Percentiles rank a stretch among this genome's conserved stretches.
Evolutionary conservation across 2,888 invertebrate species (phyloP).

Genomic region (Darwinula stevensoni): DNA sequence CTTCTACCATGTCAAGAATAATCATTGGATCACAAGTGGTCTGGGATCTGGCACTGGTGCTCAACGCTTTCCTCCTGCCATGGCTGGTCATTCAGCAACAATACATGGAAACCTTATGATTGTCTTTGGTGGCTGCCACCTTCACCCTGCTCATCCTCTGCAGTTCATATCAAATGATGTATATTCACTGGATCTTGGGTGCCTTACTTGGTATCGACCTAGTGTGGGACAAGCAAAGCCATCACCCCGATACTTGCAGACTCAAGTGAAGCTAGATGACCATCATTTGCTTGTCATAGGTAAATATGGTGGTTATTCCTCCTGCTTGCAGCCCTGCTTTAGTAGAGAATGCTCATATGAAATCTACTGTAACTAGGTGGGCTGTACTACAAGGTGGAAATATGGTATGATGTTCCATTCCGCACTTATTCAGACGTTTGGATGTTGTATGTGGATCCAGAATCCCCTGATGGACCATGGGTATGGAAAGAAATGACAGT

Average conservation of each 20-base stretch:
- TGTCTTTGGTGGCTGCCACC: conserved; percentile 20
- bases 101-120: conserved; percentile 26
- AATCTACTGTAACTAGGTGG: no score
- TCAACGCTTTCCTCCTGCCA: not conserved
- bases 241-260: conserved; percentile 50
- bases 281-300: conserved; percentile 45
- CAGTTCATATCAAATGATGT: not conserved
- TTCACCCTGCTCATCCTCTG: conserved; percentile 8
- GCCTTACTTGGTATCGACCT: conserved; percentile 1
- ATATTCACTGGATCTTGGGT: conserved; percentile 6
- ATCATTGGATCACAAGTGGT: conserved; percentile 33
- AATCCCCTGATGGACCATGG: no score
- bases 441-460: no score
- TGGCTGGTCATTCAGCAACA: conserved; percentile 74
- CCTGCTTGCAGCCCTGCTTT: no score
- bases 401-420: no score
- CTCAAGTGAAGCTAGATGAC: conserved; percentile 50
- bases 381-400: no score
- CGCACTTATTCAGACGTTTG: no score
- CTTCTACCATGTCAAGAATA: conserved; percentile 44
- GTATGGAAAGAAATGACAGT: no score
- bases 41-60: no score
- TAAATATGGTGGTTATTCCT: conserved; percentile 74
- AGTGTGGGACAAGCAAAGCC: not conserved
- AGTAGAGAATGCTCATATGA: no score